A percentile compares a stretch with the other conserved stretches of the same genome.
phyloP scores from a whole-genome alignment of 1,140 invertebrate genomes.

The Leucophenga varia region DNA sequence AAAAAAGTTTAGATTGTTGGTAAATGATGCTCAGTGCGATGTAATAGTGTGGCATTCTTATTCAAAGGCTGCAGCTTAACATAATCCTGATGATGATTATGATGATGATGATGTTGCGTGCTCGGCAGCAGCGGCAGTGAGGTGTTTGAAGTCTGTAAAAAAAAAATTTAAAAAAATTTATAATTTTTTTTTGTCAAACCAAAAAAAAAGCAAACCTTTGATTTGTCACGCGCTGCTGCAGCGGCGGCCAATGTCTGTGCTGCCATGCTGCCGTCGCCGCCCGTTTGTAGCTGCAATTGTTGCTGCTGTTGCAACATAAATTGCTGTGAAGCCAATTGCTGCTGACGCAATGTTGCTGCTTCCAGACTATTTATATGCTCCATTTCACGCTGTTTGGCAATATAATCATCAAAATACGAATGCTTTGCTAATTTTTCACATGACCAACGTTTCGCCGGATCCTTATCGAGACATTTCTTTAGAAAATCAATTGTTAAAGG shows the following conservation, averaged over 20 bases:
- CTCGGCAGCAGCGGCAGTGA: conserved; percentile 50
- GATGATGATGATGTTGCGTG: conserved; percentile 47
- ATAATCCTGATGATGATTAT: conserved; percentile 44
- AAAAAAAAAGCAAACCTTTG: conserved; percentile 34
- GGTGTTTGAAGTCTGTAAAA: conserved; percentile 49
- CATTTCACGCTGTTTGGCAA: conserved; percentile 48
- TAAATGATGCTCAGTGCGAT: conserved; percentile 53
- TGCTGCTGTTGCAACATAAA: conserved; percentile 43
- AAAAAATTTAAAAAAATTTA: not conserved
- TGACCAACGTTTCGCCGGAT: conserved; percentile 86
- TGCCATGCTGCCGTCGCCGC: conserved; percentile 13
- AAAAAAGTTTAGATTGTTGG: conserved; percentile 39
- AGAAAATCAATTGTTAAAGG: conserved; percentile 80
- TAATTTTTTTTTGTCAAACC: not conserved
- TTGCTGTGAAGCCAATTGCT: conserved; percentile 43
- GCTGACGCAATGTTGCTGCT: conserved; percentile 41
- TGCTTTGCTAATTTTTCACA: conserved; percentile 89
- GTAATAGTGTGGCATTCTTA: conserved; percentile 42
- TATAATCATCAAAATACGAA: conserved; percentile 59
- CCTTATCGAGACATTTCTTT: conserved; percentile 93
- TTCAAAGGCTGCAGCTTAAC: conserved; percentile 48
- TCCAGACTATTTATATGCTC: conserved; percentile 44
- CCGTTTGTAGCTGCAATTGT: conserved; percentile 37
- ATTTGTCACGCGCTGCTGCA: conserved; percentile 47
- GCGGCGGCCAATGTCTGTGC: conserved; percentile 37